Evolutionary conservation across 2,888 invertebrate species (phyloP).

Genomic region (Mystacides longicornis): DNA sequence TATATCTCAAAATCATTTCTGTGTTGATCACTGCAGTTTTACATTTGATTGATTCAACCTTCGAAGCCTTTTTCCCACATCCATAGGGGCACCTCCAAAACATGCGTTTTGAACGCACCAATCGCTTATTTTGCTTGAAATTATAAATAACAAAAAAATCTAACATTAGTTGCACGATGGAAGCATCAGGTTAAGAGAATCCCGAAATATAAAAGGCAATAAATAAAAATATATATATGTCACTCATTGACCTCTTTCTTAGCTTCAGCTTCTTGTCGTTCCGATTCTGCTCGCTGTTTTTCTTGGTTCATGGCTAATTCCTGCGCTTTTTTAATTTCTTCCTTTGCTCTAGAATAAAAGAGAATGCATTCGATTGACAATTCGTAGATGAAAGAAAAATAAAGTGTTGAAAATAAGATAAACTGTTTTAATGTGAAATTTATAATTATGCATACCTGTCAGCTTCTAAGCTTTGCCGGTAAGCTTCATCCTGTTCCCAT

Average conservation of each 20-base stretch:
- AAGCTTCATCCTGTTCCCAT: conserved; percentile 90
- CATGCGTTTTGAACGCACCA: too few relatives aligned
- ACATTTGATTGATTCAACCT: not conserved
- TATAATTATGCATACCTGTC: conserved; percentile 51
- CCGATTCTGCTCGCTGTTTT: conserved; percentile 66
- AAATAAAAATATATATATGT: not conserved
- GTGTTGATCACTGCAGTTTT: too few relatives aligned
- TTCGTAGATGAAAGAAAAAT: too few relatives aligned
- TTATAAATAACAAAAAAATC: not conserved
- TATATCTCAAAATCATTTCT: too few relatives aligned
- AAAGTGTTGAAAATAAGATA: not conserved
- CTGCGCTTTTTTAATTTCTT: conserved; percentile 73
- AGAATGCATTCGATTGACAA: too few relatives aligned
- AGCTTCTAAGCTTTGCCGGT: conserved; percentile 79
- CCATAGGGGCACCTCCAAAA: not conserved
- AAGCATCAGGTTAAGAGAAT: too few relatives aligned
- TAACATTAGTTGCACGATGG: too few relatives aligned
- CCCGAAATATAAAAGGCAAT: not conserved
- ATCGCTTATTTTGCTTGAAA: not conserved
- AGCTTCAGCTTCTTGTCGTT: conserved; percentile 63
- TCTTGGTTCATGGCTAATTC: conserved; percentile 66
- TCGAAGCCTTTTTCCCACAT: not conserved
- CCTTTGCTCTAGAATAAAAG: conserved; percentile 61
- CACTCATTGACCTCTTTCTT: conserved; percentile 58
- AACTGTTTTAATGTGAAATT: not conserved